These are phyloP conservation scores for Clarias pachynema DNA, from an alignment of 2,797 vertebrate species.

Conservation along the genomic window DNA sequence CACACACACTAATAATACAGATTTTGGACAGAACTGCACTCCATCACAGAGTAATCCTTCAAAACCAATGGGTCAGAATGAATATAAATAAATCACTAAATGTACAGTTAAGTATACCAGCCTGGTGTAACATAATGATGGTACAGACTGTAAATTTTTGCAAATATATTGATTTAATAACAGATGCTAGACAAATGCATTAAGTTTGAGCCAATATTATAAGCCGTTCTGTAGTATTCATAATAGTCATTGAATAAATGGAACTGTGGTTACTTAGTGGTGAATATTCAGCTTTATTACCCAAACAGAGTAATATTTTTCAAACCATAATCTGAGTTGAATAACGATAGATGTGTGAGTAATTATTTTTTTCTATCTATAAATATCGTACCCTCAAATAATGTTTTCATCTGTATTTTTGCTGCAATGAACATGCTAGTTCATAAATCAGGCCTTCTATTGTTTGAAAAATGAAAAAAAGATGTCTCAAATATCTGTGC, in stretches of 20 bases:
- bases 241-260: slow-evolving; percentile 21
- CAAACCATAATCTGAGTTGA: slow-evolving; percentile 28
- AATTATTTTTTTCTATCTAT: slow-evolving; percentile 62
- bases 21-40: slow-evolving; percentile 63
- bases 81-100: slow-evolving; percentile 32
- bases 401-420: slow-evolving; percentile 79
- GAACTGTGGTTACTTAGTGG: slow-evolving; percentile 45
- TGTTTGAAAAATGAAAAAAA: slow-evolving; percentile 85
- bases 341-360: slow-evolving; percentile 55
- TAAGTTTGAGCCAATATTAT: slow-evolving; percentile 1
- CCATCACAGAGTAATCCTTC: slow-evolving; percentile 69
- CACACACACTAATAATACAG: slow-evolving; percentile 66
- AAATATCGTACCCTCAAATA: slow-evolving; percentile 68
- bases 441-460: slow-evolving; percentile 86
- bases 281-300: slow-evolving; percentile 40
- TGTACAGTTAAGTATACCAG: slow-evolving; percentile 57
- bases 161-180: slow-evolving; percentile 40
- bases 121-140: slow-evolving; percentile 19
- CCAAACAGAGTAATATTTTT: slow-evolving; percentile 42
- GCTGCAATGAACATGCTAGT: slow-evolving; percentile 78
- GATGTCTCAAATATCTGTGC: slow-evolving; percentile 80
- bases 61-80: slow-evolving; percentile 51
- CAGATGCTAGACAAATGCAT: slow-evolving; percentile 12
- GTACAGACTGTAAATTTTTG: slow-evolving; percentile 19
- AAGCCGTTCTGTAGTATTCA: slow-evolving; percentile 7